These are phyloP conservation scores for Lophura nycthemera DNA, from an alignment of 2,113 vertebrate genomes.

Conservation along the genomic window DNA sequence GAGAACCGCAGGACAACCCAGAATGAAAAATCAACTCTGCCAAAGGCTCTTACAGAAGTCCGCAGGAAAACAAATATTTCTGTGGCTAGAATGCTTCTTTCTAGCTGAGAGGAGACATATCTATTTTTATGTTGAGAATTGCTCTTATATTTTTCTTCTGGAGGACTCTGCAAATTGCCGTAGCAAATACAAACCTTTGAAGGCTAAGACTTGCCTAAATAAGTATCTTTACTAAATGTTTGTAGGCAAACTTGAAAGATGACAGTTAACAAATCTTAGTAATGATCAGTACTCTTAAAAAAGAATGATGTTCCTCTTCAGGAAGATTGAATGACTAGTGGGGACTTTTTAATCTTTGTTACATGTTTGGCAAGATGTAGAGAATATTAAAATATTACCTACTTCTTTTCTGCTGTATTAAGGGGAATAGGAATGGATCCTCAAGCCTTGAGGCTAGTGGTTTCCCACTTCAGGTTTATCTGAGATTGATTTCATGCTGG, in stretches of 20 bases:
- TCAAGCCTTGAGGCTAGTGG: neutral
- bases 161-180: neutral
- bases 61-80: neutral
- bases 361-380: neutral
- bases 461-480: neutral
- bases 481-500: neutral
- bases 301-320: neutral
- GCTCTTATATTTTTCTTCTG: neutral
- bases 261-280: neutral
- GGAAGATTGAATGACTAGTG: neutral
- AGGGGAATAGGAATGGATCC: neutral
- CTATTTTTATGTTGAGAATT: neutral
- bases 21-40: neutral
- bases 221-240: neutral
- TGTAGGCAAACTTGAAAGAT: neutral
- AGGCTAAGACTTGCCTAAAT: neutral
- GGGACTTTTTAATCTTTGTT: neutral
- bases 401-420: neutral
- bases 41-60: neutral
- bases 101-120: neutral
- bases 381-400: neutral
- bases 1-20: neutral
- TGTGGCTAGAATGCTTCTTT: neutral
- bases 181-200: neutral
- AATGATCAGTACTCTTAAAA: neutral